phyloP scores from a whole-genome alignment of 2,797 vertebrate species.

The Rhinoraja longicauda region DNA sequence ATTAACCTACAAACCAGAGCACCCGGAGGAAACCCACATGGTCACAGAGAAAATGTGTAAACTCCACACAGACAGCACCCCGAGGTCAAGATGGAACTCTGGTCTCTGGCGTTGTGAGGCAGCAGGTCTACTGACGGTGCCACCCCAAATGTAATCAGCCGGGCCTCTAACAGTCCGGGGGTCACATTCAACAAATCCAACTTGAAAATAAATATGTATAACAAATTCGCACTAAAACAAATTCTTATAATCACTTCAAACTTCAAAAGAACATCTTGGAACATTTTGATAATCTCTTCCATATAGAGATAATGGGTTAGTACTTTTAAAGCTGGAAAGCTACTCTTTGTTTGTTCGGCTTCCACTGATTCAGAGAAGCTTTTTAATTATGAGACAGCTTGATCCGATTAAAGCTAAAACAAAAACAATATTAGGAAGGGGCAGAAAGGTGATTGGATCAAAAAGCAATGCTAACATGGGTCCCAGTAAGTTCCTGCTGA shows the following conservation, averaged over 20 bases:
- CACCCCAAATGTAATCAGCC: no score
- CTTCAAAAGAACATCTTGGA: not conserved
- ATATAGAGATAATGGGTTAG: not conserved
- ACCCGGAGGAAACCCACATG: no score
- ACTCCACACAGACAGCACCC: no score
- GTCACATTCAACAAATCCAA: no score
- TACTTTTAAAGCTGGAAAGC: not conserved
- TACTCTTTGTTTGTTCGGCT: not conserved
- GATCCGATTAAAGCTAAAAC: not conserved
- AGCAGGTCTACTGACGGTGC: no score
- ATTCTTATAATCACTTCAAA: not conserved
- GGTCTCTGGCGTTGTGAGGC: no score
- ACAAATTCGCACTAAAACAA: not conserved
- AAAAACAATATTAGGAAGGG: not conserved
- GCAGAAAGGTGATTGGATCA: conserved; percentile 16
- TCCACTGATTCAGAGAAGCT: not conserved
- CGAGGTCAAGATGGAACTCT: no score
- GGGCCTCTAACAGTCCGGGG: no score
- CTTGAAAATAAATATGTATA: not conserved
- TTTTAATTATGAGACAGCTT: conserved; percentile 35
- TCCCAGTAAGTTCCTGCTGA: not conserved
- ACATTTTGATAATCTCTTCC: not conserved
- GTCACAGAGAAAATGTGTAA: no score
- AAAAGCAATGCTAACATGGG: not conserved
- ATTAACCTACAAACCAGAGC: no score